These are phyloP conservation scores for Lineus longissimus DNA, from an alignment of 1,140 invertebrate genomes.

Conservation along the genomic window DNA sequence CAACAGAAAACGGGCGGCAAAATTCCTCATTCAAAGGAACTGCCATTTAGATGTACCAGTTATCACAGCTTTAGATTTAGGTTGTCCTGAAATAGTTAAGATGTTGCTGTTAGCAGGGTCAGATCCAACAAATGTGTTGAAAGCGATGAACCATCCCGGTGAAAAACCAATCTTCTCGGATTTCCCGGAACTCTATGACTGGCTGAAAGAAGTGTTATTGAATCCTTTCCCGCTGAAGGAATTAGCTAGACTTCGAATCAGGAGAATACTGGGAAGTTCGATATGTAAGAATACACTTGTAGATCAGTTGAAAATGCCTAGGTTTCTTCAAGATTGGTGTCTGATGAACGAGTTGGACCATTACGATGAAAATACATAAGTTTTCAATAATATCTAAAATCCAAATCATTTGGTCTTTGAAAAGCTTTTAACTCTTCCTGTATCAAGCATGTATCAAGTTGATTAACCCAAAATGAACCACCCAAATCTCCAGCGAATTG, in stretches of 20 bases:
- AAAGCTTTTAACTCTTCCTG: no score
- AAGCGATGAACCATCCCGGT: neutral
- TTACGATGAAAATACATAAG: neutral
- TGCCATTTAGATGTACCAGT: conserved; percentile 24
- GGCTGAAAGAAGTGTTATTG: neutral
- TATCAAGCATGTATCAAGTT: no score
- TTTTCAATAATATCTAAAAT: no score
- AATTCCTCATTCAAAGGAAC: conserved; percentile 34
- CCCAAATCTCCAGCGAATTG: no score
- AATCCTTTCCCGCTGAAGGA: conserved; percentile 3
- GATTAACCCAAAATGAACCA: no score
- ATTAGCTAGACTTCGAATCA: neutral
- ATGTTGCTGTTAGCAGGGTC: conserved; percentile 17
- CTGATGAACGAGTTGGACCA: neutral
- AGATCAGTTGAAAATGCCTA: neutral
- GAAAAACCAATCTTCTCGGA: neutral
- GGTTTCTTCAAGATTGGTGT: neutral
- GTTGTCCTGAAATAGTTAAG: conserved; percentile 12
- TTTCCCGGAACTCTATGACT: neutral
- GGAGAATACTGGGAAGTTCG: neutral
- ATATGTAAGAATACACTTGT: neutral
- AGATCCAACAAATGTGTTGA: neutral
- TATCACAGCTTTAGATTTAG: conserved; percentile 5
- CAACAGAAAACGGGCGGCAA: conserved; percentile 29
- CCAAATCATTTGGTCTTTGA: no score